phyloP scores from a whole-genome alignment of 2,113 vertebrate species.

The Myocastor coypus region DNA sequence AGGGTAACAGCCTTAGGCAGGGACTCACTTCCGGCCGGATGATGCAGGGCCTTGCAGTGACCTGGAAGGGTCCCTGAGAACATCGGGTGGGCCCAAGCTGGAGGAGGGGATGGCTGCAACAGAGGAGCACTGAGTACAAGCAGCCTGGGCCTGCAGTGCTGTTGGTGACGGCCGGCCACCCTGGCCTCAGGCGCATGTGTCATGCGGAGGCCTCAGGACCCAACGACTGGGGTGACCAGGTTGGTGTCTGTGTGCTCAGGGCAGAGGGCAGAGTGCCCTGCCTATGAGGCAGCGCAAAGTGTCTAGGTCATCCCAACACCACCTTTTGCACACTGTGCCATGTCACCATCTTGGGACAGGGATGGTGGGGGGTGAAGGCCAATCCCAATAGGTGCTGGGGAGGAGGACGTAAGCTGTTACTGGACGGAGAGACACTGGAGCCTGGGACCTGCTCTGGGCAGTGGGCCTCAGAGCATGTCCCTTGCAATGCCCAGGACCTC shows the following conservation, averaged over 20 bases:
- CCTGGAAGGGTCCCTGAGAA: not conserved
- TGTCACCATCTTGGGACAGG: fast-evolving
- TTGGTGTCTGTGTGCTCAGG: not conserved
- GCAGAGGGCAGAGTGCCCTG: not conserved
- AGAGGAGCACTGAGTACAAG: not conserved
- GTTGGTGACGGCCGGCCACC: not conserved
- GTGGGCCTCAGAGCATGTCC: not conserved
- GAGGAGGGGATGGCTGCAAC: too few species aligned
- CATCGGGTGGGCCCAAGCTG: not conserved
- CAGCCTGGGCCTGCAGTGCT: not conserved
- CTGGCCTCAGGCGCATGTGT: not conserved
- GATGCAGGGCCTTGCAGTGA: not conserved
- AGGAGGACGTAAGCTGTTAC: too few species aligned
- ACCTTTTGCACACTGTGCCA: too few species aligned
- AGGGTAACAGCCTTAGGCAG: fast-evolving
- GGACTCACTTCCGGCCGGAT: not conserved
- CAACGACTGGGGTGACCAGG: fast-evolving
- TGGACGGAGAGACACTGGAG: too few species aligned
- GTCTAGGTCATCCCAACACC: too few species aligned
- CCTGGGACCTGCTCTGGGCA: not conserved
- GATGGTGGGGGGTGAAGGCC: too few species aligned
- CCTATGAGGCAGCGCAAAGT: not conserved
- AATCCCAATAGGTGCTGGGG: too few species aligned
- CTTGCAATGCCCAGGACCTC: too few species aligned
- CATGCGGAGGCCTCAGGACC: not conserved